These are phyloP conservation scores for Cygnus olor DNA, from an alignment of 2,797 vertebrate species.

Conservation along the genomic window DNA sequence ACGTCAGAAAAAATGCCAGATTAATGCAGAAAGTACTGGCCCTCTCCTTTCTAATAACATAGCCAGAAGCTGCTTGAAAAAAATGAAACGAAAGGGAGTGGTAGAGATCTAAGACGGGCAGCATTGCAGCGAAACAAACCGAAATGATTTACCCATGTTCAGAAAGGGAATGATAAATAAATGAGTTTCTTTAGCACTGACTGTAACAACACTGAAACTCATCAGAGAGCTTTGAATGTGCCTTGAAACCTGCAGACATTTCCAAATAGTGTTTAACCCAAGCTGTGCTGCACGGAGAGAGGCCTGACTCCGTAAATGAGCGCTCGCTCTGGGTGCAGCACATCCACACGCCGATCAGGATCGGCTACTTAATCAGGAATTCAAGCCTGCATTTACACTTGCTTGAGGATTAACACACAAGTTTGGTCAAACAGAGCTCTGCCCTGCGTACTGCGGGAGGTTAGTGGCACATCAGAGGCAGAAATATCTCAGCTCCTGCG, in stretches of 20 bases:
- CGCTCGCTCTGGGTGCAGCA: accelerated
- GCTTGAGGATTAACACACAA: background rate
- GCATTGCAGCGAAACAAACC: background rate
- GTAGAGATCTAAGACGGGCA: background rate
- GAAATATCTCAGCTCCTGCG: background rate
- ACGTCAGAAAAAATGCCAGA: background rate
- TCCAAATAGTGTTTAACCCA: background rate
- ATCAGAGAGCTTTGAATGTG: background rate
- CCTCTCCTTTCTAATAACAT: background rate
- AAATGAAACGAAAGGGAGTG: background rate
- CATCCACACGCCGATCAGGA: accelerated
- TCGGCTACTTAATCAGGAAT: accelerated
- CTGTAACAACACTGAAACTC: background rate
- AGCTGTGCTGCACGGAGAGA: background rate
- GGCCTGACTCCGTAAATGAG: background rate
- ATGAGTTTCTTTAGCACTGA: background rate
- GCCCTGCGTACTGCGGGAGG: background rate
- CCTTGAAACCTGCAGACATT: background rate
- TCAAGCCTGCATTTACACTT: background rate
- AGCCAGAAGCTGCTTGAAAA: background rate
- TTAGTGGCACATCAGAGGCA: background rate
- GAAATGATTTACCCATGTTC: background rate
- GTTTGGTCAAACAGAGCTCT: background rate
- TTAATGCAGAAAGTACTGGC: background rate
- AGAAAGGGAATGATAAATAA: background rate